Percentiles rank a stretch among this genome's conserved stretches.
Evolutionary conservation across 2,797 vertebrate genomes (phyloP).

Genomic region (Trachurus trachurus): DNA sequence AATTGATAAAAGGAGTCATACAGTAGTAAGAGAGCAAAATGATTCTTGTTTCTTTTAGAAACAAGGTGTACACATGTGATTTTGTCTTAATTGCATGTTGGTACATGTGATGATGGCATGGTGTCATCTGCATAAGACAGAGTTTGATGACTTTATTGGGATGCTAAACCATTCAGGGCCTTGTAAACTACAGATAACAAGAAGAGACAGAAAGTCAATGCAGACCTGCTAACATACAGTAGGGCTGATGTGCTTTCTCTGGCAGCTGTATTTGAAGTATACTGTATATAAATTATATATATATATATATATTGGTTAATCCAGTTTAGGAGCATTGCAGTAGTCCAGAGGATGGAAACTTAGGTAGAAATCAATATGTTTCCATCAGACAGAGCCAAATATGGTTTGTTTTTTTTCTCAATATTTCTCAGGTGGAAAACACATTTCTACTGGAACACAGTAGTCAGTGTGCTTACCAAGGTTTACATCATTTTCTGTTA

Average conservation of each 20-base stretch:
- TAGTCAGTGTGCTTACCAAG: neutral
- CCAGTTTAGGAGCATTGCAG: constrained; percentile 17
- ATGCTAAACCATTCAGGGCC: constrained; percentile 14
- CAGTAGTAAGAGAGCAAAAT: neutral
- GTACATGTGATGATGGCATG: constrained; percentile 6
- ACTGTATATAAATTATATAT: neutral
- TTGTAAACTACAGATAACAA: constrained; percentile 1
- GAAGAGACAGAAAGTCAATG: constrained; percentile 5
- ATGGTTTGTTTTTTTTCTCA: neutral
- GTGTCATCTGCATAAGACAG: neutral
- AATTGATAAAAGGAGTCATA: neutral
- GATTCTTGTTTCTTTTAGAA: neutral
- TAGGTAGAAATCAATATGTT: constrained; percentile 16
- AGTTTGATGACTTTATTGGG: neutral
- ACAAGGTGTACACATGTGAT: neutral
- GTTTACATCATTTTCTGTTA: neutral
- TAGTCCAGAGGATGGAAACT: constrained; percentile 19
- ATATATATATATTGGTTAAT: neutral
- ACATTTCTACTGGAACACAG: neutral
- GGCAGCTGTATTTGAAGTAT: constrained; percentile 17
- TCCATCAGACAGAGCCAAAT: constrained; percentile 8
- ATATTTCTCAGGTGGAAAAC: neutral
- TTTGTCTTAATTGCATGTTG: neutral
- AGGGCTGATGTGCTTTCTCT: constrained; percentile 12
- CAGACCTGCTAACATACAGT: constrained; percentile 10